A percentile compares a stretch with the other conserved stretches of the same genome.
Conservation (phyloP, 2,797 vertebrate genomes). For the Squalus acanthias region DNA sequence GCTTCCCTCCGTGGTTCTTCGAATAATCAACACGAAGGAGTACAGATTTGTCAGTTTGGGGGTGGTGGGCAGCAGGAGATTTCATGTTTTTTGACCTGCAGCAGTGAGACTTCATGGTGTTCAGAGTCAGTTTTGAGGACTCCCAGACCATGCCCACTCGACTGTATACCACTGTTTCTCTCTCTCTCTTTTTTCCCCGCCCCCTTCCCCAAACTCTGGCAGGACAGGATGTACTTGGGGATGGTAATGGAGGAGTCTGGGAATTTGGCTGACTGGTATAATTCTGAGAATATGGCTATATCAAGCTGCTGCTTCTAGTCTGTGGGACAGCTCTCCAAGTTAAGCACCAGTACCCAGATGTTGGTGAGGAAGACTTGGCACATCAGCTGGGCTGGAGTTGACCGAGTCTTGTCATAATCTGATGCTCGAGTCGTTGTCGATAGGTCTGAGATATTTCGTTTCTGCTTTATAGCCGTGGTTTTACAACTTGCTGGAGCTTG, state of each 20-base stretch:
- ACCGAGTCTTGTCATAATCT: neutral
- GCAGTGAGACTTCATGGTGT: neutral
- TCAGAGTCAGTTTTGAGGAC: neutral
- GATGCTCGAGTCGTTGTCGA: neutral
- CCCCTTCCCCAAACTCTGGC: neutral
- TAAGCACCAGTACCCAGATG: no score
- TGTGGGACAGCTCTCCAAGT: no score
- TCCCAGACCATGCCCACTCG: neutral
- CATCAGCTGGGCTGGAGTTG: neutral
- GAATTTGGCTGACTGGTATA: neutral
- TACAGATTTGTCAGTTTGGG: neutral
- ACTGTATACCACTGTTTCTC: neutral
- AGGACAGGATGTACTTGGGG: neutral
- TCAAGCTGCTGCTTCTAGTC: neutral
- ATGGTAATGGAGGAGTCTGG: neutral
- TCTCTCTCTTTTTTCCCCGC: neutral
- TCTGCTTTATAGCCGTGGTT: neutral
- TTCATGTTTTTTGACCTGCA: neutral
- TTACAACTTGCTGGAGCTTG: neutral
- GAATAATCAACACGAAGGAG: neutral
- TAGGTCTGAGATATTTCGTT: neutral
- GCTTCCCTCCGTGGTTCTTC: neutral
- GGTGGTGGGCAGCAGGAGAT: neutral
- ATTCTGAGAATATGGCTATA: neutral
- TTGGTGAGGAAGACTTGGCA: neutral